phyloP scores from a whole-genome alignment of 2,797 vertebrate species.

The Yasuhikotakia modesta region DNA sequence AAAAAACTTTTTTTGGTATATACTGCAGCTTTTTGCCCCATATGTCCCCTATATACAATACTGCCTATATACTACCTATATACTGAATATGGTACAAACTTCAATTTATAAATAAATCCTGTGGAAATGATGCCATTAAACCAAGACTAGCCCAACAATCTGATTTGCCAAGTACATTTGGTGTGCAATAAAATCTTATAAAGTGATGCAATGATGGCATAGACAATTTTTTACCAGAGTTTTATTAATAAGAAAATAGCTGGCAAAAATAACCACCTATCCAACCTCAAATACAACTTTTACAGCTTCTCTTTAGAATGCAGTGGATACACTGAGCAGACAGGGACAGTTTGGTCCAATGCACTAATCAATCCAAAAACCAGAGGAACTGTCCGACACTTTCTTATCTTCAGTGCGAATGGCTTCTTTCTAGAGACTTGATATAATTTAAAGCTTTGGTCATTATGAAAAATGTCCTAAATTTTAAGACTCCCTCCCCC shows the following conservation, averaged over 20 bases:
- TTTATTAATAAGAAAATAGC: conserved; percentile 1
- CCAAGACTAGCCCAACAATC: neutral
- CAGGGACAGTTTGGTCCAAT: conserved; percentile 13
- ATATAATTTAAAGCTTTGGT: conserved; percentile 48
- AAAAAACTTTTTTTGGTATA: neutral
- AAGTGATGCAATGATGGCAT: neutral
- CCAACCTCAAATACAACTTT: neutral
- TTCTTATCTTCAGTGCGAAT: conserved; percentile 42
- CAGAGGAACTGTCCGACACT: conserved; percentile 30
- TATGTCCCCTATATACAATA: no score
- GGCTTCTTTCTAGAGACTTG: conserved; percentile 26
- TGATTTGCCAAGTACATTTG: conserved; percentile 1
- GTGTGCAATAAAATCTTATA: neutral
- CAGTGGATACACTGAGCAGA: conserved; percentile 9
- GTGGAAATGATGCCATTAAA: conserved; percentile 5
- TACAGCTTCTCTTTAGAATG: neutral
- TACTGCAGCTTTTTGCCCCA: no score
- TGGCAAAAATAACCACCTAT: neutral
- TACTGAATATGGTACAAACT: neutral
- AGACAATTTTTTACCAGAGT: neutral
- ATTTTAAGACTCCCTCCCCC: conserved; percentile 28
- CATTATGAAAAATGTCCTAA: conserved; percentile 47
- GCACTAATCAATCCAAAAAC: conserved; percentile 36
- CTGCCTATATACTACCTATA: neutral
- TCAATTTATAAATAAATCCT: conserved; percentile 8